These are phyloP conservation scores for Caenorhabditis latens DNA, from an alignment of 1,140 invertebrate species.

Conservation along the genomic window DNA sequence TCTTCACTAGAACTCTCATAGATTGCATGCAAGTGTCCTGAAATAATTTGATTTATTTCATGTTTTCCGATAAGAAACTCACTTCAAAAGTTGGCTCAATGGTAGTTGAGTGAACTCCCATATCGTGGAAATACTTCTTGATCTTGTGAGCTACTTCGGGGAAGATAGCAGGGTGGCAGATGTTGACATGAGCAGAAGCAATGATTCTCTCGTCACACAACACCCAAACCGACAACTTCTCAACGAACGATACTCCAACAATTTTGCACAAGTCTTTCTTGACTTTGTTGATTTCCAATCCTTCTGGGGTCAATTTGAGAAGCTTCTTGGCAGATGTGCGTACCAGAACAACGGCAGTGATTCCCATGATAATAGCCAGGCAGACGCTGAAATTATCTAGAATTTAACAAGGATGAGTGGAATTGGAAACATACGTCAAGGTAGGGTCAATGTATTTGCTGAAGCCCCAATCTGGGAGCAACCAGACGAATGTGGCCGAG, in stretches of 20 bases:
- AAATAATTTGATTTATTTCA: not conserved
- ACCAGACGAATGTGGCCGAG: constrained; percentile 90
- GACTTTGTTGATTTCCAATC: not conserved
- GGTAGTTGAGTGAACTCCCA: constrained; percentile 24
- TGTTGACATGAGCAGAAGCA: constrained; percentile 3
- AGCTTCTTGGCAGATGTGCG: not conserved
- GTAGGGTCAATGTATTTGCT: constrained; percentile 93
- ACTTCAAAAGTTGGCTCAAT: constrained; percentile 38
- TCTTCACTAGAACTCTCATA: not conserved
- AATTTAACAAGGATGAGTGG: not conserved
- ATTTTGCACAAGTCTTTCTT: constrained; percentile 9
- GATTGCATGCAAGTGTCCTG: constrained; percentile 18
- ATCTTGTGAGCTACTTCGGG: constrained; percentile 5
- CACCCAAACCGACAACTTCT: constrained; percentile 19
- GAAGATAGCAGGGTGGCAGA: constrained; percentile 30
- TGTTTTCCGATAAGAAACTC: not conserved
- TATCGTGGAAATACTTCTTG: constrained; percentile 37
- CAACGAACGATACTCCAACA: constrained; percentile 10
- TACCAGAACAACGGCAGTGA: not conserved
- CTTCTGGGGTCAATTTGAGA: not conserved
- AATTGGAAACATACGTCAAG: constrained; percentile 82
- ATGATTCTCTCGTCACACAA: constrained; percentile 36
- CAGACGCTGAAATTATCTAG: not conserved
- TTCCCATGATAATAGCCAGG: not conserved
- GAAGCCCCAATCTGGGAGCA: constrained; percentile 84